Conservation (phyloP, 2,113 vertebrate species). For the Chionodraco myersi region DNA sequence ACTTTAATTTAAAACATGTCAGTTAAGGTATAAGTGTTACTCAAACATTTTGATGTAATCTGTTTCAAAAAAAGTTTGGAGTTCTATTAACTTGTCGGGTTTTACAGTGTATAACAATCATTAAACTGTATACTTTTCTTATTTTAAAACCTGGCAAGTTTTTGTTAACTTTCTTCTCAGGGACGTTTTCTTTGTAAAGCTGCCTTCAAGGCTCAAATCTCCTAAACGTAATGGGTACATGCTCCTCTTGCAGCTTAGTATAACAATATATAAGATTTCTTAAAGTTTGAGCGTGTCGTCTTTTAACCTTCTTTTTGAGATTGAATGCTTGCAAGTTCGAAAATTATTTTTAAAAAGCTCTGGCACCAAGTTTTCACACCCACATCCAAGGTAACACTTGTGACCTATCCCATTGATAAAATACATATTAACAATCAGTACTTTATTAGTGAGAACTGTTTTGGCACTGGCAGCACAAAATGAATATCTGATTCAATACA, state of each 20-base stretch:
- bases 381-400: neutral
- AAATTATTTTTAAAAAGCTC: neutral
- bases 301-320: slow-evolving; percentile 30
- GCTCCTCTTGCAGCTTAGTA: slow-evolving; percentile 7
- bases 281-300: neutral
- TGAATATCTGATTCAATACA: too few relatives aligned
- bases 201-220: slow-evolving; percentile 48
- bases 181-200: slow-evolving; percentile 21
- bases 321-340: neutral
- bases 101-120: too few relatives aligned
- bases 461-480: too few relatives aligned
- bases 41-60: too few relatives aligned
- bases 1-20: too few relatives aligned
- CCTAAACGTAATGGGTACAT: slow-evolving; percentile 42
- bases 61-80: too few relatives aligned
- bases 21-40: too few relatives aligned
- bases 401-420: neutral
- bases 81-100: too few relatives aligned
- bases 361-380: neutral
- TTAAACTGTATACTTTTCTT: too few relatives aligned
- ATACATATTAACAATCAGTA: neutral
- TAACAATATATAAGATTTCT: slow-evolving; percentile 2
- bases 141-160: neutral
- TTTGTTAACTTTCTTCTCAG: slow-evolving; percentile 31
- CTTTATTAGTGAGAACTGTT: neutral